Evolutionary conservation across 2,797 vertebrate genomes (phyloP), one percentile per base, ranked within the genome.

Genomic region (Phrynocephalus guinanensis): DNA sequence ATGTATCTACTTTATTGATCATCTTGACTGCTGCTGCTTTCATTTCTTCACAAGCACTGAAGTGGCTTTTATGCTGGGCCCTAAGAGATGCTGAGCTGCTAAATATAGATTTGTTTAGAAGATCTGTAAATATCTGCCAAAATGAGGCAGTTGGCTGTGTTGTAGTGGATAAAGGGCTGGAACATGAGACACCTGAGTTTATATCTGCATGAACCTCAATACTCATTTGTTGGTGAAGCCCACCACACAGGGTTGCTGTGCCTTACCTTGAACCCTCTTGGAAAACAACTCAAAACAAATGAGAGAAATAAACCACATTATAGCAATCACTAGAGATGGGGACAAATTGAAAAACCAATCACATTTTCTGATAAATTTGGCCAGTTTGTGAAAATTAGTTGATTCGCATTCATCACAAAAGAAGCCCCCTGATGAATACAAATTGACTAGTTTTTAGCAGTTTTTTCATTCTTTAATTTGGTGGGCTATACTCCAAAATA

Each of bases 11-110:
- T 88, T 72, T 38, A 20, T 66, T 73, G 44, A 73, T 73, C 71
- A 50, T 83, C 44, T 80, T 63, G n/a, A 20, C 22, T 20, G 8
- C 38, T 52, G n/a, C 60, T 67, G 28, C 68, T 79, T 80, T 70
- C 33, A 13, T 50, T 63, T 18, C 66, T 82, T 88, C 56, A 72
- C 68, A 72, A 52, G 28, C 22, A 30, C 1, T 63, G 26, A 79
- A 56, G 30, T 83, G 52, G 18, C 50, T 83, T 88, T 88, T 83
- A 76, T 83, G 71, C 9, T 28, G n/a, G 44, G n/a, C 50, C 30
- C 18, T 71, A 56, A 84, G 56, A 83, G 28, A 84, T 18, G 33
- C 67, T 28, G 68, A 78, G 63, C 72, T 70, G 48, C 66, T 70
- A 79, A 50, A 83, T 52, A 73, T 66, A 26, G 22, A 26, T 75